Evolutionary conservation across 2,113 vertebrate species (phyloP).

Genomic region (Eurypyga helias): DNA sequence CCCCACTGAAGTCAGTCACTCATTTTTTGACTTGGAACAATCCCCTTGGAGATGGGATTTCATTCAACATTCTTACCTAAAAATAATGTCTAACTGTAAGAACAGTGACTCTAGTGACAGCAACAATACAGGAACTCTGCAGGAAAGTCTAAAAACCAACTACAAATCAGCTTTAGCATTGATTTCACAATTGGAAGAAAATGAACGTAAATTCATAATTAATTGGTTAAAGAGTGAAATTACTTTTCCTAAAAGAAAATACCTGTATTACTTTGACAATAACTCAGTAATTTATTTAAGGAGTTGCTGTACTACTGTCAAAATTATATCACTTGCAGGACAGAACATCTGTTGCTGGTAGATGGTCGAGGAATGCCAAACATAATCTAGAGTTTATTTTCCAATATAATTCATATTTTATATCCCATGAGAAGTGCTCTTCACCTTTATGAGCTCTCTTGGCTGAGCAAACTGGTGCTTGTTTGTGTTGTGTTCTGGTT

Average conservation of each 20-base stretch:
- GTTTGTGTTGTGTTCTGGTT: background rate
- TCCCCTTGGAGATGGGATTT: fast-evolving
- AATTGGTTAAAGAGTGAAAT: background rate
- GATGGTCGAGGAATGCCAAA: slow-evolving; percentile 24
- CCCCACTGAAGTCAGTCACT: background rate
- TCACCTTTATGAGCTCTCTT: slow-evolving; percentile 33
- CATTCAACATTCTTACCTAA: background rate
- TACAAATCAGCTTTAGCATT: background rate
- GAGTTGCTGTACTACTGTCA: slow-evolving; percentile 4
- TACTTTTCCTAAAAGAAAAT: background rate
- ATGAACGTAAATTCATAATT: background rate
- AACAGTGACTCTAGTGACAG: background rate
- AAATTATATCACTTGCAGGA: background rate
- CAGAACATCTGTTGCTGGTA: slow-evolving; percentile 40
- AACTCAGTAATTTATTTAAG: slow-evolving; percentile 2
- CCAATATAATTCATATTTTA: slow-evolving; percentile 25
- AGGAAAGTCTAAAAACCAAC: background rate
- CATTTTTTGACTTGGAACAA: background rate
- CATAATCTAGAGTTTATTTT: slow-evolving; percentile 24
- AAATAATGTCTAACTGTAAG: background rate
- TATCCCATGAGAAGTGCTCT: slow-evolving; percentile 7
- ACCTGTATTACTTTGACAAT: background rate
- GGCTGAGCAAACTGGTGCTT: background rate
- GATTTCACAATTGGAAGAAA: background rate
- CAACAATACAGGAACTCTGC: background rate